Percentiles rank a stretch among this genome's conserved stretches.
These are phyloP conservation scores for Drosophila rufa DNA, from an alignment of 1,140 invertebrate genomes.

Conservation along the genomic window DNA sequence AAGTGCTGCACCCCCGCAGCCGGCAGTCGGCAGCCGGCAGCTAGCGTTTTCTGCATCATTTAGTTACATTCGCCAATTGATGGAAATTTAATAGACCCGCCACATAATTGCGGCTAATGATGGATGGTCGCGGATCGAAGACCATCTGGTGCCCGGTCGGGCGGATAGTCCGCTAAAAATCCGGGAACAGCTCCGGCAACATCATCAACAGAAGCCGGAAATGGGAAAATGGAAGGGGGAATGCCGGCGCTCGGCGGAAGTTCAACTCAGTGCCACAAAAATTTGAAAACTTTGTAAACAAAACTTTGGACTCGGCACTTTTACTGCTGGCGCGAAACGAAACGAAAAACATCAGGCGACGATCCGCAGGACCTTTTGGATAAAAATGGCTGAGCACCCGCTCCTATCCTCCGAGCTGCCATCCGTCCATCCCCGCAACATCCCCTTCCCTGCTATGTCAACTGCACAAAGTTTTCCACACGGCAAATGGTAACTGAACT, in stretches of 20 bases:
- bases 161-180: slow-evolving; percentile 16
- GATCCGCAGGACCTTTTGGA: slow-evolving; percentile 66
- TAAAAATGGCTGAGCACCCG: slow-evolving; percentile 22
- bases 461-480: slow-evolving; percentile 77
- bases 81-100: slow-evolving; percentile 70
- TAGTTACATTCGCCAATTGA: slow-evolving; percentile 52
- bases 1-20: slow-evolving; percentile 33
- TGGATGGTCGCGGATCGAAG: slow-evolving; percentile 60
- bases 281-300: slow-evolving; percentile 84
- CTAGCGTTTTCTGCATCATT: slow-evolving; percentile 76
- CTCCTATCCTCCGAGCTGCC: slow-evolving; percentile 7
- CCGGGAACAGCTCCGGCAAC: slow-evolving; percentile 34
- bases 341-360: slow-evolving; percentile 73
- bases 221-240: slow-evolving; percentile 25
- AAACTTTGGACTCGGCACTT: slow-evolving; percentile 77
- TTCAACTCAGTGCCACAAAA: slow-evolving; percentile 82
- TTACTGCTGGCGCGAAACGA: slow-evolving; percentile 71
- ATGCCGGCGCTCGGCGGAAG: slow-evolving; percentile 55
- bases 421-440: not conserved
- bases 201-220: slow-evolving; percentile 71
- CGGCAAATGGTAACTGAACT: slow-evolving; percentile 75
- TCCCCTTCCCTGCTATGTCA: slow-evolving; percentile 34
- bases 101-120: slow-evolving; percentile 80
- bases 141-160: slow-evolving; percentile 32
- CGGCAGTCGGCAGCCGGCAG: slow-evolving; percentile 1